A percentile compares a stretch with the other conserved stretches of the same genome.
Conservation (phyloP, 2,888 invertebrate genomes). For the Tetranychus piercei region DNA sequence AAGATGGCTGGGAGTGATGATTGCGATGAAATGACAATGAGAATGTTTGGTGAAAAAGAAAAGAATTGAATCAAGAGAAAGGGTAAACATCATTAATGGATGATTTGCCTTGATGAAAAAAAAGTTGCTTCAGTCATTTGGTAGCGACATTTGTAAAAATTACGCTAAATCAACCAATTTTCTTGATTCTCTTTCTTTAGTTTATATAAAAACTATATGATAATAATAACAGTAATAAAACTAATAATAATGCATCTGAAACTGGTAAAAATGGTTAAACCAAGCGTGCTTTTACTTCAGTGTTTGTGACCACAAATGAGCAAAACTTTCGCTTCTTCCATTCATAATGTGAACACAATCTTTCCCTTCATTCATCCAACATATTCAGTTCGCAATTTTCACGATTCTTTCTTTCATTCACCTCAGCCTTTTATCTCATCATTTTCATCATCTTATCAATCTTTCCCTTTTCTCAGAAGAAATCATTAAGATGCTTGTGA, state of each 20-base stretch:
- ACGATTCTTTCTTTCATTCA: background rate
- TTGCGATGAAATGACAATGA: background rate
- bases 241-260: background rate
- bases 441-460: background rate
- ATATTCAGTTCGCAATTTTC: background rate
- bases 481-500: background rate
- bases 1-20: background rate
- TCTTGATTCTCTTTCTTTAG: background rate
- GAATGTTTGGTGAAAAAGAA: background rate
- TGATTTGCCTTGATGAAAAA: background rate
- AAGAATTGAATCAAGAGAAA: background rate
- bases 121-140: background rate
- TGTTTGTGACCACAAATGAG: too few relatives aligned
- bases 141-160: background rate
- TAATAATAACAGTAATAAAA: background rate
- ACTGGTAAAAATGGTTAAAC: background rate
- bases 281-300: background rate
- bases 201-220: background rate
- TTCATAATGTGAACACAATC: too few relatives aligned
- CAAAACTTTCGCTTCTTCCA: too few relatives aligned
- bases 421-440: background rate
- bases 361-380: too few relatives aligned
- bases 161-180: background rate
- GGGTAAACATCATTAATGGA: constrained; percentile 1
- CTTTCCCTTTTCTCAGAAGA: background rate